phyloP scores from a whole-genome alignment of 2,888 invertebrate genomes.

The Ectemnius cavifrons region DNA sequence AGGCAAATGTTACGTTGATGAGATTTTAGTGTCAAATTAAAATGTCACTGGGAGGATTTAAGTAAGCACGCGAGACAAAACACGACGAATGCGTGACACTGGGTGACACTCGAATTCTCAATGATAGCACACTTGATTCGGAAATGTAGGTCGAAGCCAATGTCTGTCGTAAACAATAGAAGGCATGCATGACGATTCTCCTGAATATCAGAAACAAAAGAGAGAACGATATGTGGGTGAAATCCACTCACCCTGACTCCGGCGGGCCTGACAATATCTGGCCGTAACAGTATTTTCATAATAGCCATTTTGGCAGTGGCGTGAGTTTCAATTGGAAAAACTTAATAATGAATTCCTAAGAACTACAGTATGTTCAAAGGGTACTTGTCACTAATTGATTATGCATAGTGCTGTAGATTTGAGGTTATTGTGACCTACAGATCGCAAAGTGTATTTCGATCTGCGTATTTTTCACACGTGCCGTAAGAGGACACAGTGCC shows the following conservation, averaged over 20 bases:
- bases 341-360: constrained; percentile 43
- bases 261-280: constrained; percentile 65
- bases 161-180: constrained; percentile 37
- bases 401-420: constrained; percentile 51
- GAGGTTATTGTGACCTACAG: constrained; percentile 56
- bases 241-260: constrained; percentile 70
- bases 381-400: constrained; percentile 44
- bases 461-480: constrained; percentile 50
- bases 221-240: constrained; percentile 23
- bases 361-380: constrained; percentile 46
- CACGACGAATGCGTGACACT: not conserved
- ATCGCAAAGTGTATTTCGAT: constrained; percentile 33
- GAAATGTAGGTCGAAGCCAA: constrained; percentile 15
- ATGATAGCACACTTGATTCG: not conserved
- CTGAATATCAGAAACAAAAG: constrained; percentile 32
- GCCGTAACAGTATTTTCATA: constrained; percentile 69
- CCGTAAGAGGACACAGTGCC: constrained; percentile 57
- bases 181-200: constrained; percentile 23
- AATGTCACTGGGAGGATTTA: too few relatives aligned
- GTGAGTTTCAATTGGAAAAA: not conserved
- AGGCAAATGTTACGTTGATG: too few relatives aligned
- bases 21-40: too few relatives aligned
- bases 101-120: not conserved
- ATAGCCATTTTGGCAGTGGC: constrained; percentile 63
- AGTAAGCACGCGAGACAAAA: too few relatives aligned